Conservation (phyloP, 1,140 invertebrate genomes). For the Caenorhabditis tropicalis region DNA sequence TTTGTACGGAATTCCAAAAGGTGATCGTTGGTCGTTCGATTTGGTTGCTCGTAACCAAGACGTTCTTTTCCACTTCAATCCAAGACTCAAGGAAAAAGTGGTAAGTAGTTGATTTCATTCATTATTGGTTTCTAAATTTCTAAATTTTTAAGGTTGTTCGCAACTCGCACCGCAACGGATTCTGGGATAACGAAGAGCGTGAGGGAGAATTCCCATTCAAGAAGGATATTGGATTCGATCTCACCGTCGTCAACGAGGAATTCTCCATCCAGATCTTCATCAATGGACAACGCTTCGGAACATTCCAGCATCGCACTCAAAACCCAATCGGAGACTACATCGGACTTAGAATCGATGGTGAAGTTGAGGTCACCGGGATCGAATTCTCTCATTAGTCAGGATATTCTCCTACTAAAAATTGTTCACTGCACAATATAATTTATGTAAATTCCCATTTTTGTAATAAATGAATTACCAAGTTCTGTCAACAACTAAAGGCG, state of each 20-base stretch:
- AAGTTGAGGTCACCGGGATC: slow-evolving; percentile 69
- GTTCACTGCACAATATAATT: not conserved
- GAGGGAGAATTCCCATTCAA: slow-evolving; percentile 69
- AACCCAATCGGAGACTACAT: slow-evolving; percentile 65
- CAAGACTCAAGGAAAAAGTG: slow-evolving; percentile 65
- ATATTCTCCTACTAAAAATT: not conserved
- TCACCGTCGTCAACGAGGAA: slow-evolving; percentile 68
- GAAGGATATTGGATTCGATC: slow-evolving; percentile 68
- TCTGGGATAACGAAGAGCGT: slow-evolving; percentile 69
- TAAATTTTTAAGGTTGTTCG: slow-evolving; percentile 62
- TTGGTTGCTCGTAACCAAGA: slow-evolving; percentile 63
- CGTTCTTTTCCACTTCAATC: slow-evolving; percentile 70
- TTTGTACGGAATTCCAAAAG: slow-evolving; percentile 69
- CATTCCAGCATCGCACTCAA: slow-evolving; percentile 66
- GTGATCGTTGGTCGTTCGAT: slow-evolving; percentile 67
- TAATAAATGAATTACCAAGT: not conserved
- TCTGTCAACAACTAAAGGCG: not conserved
- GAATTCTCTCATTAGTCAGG: slow-evolving; percentile 58
- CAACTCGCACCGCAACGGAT: slow-evolving; percentile 58
- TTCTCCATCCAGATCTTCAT: slow-evolving; percentile 69
- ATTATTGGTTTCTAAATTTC: not conserved
- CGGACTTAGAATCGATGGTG: slow-evolving; percentile 64
- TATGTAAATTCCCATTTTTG: not conserved
- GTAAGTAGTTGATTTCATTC: not conserved
- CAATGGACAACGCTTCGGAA: slow-evolving; percentile 62